These are phyloP conservation scores for Agrochola lychnidis DNA, from an alignment of 2,888 invertebrate genomes.

Conservation along the genomic window DNA sequence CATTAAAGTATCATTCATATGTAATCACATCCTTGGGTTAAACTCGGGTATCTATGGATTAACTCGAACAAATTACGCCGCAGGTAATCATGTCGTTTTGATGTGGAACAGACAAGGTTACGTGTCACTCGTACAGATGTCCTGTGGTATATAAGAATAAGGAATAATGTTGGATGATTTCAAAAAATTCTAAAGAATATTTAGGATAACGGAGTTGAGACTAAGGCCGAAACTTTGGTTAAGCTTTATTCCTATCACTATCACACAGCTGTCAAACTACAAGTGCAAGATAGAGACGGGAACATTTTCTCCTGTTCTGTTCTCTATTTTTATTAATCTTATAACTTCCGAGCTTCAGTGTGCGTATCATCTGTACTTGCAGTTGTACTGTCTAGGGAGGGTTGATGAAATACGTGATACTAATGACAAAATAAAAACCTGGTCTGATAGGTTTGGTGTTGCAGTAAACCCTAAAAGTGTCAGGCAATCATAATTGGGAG, in stretches of 20 bases:
- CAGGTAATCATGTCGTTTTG: constrained; percentile 15
- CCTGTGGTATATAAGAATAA: neutral
- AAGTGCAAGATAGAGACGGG: neutral
- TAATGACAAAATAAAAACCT: too few relatives aligned
- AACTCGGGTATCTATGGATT: neutral
- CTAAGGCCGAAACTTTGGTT: neutral
- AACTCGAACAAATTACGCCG: constrained; percentile 21
- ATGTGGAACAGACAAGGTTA: constrained; percentile 14
- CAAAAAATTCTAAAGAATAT: neutral
- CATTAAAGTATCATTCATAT: constrained; percentile 21
- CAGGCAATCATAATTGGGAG: too few relatives aligned
- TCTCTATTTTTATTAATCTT: too few relatives aligned
- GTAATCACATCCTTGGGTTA: constrained; percentile 15
- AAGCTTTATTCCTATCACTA: neutral
- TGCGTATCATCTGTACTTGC: too few relatives aligned
- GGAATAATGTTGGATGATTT: neutral
- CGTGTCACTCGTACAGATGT: neutral
- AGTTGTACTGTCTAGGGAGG: too few relatives aligned
- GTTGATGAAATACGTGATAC: too few relatives aligned
- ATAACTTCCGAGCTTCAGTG: too few relatives aligned
- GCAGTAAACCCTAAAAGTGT: too few relatives aligned
- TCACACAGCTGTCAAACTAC: too few relatives aligned
- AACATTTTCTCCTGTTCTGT: too few relatives aligned
- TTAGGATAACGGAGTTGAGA: neutral
- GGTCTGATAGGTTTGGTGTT: too few relatives aligned